phyloP scores from a whole-genome alignment of 2,888 invertebrate species.

The Lycia hirtaria region DNA sequence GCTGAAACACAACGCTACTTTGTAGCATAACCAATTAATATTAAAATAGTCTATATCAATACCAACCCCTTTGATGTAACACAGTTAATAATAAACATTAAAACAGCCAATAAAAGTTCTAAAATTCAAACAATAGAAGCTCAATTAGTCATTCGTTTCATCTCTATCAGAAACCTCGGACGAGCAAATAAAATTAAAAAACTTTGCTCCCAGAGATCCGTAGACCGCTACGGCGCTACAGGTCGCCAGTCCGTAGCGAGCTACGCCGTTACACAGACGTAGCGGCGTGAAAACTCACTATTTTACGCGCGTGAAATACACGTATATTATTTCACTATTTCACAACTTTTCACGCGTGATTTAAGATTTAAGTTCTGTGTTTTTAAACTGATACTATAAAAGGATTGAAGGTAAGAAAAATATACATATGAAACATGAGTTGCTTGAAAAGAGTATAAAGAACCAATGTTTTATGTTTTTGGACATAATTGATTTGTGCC shows the following conservation, averaged over 20 bases:
- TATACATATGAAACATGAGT: neutral
- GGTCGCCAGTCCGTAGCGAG: conserved; percentile 62
- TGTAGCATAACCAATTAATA: too few relatives aligned
- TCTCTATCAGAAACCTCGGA: neutral
- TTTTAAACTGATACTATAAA: neutral
- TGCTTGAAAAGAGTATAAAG: neutral
- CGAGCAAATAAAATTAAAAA: neutral
- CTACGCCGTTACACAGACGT: conserved; percentile 63
- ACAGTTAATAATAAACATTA: too few relatives aligned
- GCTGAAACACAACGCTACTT: too few relatives aligned
- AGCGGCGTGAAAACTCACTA: conserved; percentile 34
- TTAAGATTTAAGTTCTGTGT: neutral
- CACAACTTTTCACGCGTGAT: neutral
- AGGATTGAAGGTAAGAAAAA: conserved; percentile 20
- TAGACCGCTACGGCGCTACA: conserved; percentile 55
- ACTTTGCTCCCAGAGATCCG: conserved; percentile 11
- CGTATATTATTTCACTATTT: neutral
- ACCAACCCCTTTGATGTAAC: too few relatives aligned
- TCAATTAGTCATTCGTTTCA: neutral
- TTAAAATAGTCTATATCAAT: too few relatives aligned
- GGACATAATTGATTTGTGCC: conserved; percentile 16
- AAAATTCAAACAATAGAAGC: neutral
- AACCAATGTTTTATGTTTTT: conserved; percentile 17
- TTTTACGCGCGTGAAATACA: too few relatives aligned
- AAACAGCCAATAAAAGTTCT: neutral